These are phyloP conservation scores for Parnassius glacialis DNA, from an alignment of 2,888 invertebrate genomes.

Conservation along the genomic window DNA sequence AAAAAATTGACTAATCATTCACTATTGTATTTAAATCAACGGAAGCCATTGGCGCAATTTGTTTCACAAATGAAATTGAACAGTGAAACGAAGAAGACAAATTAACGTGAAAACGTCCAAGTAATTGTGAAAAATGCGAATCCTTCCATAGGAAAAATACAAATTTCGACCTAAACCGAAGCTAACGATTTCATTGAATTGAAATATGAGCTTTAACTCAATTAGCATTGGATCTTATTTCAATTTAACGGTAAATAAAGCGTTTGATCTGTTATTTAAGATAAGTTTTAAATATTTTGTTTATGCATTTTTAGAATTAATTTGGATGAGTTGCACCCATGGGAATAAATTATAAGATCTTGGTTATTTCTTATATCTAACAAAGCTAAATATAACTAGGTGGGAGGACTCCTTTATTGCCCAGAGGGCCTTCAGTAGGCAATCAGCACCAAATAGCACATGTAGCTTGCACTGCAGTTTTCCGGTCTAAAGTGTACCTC, in stretches of 20 bases:
- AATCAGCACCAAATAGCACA: too few species aligned
- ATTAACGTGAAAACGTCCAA: slow-evolving; percentile 73
- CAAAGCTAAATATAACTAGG: too few species aligned
- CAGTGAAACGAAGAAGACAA: slow-evolving; percentile 72
- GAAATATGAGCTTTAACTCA: slow-evolving; percentile 41
- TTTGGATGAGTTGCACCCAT: too few species aligned
- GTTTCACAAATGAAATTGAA: slow-evolving; percentile 66
- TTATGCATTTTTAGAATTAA: too few species aligned
- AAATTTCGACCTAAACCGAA: slow-evolving; percentile 46
- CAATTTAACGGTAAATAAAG: neutral
- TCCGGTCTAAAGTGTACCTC: too few species aligned
- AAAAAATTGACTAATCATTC: slow-evolving; percentile 12
- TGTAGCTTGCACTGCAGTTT: too few species aligned
- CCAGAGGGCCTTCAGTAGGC: too few species aligned
- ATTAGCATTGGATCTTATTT: slow-evolving; percentile 30
- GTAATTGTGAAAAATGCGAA: slow-evolving; percentile 78
- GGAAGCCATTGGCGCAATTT: slow-evolving; percentile 59
- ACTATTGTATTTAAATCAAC: slow-evolving; percentile 49
- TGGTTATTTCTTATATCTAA: too few species aligned
- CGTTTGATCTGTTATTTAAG: too few species aligned
- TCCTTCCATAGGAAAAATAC: slow-evolving; percentile 58
- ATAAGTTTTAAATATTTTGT: too few species aligned
- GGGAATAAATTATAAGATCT: too few species aligned
- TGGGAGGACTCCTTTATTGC: too few species aligned
- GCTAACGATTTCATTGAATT: slow-evolving; percentile 32